These are phyloP conservation scores for Pachyrhynchus sulphureomaculatus DNA, from an alignment of 1,140 invertebrate genomes.

Conservation along the genomic window DNA sequence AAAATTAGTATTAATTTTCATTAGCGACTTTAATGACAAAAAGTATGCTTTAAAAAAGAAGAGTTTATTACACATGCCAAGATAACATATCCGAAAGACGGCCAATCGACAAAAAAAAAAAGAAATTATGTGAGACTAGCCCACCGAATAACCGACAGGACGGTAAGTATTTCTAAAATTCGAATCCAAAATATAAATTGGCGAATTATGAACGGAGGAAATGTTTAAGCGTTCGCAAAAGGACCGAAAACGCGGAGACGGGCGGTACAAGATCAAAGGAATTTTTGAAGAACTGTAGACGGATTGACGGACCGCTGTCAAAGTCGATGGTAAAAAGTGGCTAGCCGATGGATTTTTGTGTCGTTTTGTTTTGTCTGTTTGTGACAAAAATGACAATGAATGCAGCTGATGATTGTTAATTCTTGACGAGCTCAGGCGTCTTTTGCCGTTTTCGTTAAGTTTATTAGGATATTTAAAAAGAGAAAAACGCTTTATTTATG, in stretches of 20 bases:
- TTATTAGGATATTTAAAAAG: conserved; percentile 6
- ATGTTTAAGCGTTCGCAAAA: conserved; percentile 39
- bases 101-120: conserved; percentile 9
- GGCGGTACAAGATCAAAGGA: conserved; percentile 38
- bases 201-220: conserved; percentile 42
- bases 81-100: neutral
- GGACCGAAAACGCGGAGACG: conserved; percentile 28
- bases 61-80: neutral
- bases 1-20: too few species aligned
- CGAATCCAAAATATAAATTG: conserved; percentile 44
- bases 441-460: conserved; percentile 17
- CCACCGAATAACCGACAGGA: neutral
- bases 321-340: conserved; percentile 38
- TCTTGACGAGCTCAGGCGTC: conserved; percentile 13
- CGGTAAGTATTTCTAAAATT: conserved; percentile 45
- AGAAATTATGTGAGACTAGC: neutral
- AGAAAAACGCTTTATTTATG: conserved; percentile 10
- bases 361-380: conserved; percentile 34
- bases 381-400: conserved; percentile 32
- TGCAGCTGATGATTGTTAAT: conserved; percentile 32
- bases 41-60: too few species aligned
- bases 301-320: conserved; percentile 43
- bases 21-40: too few species aligned
- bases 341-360: conserved; percentile 28
- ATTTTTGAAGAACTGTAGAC: conserved; percentile 42